Conservation (phyloP, 2,113 vertebrate species). For the Calcarius ornatus region DNA sequence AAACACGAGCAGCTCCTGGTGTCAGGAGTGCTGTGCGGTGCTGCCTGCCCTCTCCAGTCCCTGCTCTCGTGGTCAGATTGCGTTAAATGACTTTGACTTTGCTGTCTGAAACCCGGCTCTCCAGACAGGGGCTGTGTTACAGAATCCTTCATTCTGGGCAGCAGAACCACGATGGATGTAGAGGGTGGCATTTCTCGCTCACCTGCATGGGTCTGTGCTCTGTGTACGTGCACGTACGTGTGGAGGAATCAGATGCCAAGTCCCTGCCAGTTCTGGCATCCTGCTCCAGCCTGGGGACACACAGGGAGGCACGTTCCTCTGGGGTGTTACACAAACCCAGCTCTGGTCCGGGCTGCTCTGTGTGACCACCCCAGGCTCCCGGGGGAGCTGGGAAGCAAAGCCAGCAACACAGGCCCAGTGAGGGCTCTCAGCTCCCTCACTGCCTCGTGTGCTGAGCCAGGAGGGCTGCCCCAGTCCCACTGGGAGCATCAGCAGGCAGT, state of each 20-base stretch:
- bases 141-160: neutral
- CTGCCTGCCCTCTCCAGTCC: neutral
- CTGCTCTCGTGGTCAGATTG: neutral
- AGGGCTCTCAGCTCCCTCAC: neutral
- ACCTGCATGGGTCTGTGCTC: neutral
- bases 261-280: neutral
- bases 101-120: neutral
- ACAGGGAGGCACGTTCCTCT: neutral
- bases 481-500: neutral
- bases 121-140: neutral
- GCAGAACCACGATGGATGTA: rapidly evolving
- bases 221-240: rapidly evolving
- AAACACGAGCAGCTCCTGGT: neutral
- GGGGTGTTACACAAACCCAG: neutral
- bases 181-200: neutral
- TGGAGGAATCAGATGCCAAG: neutral
- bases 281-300: neutral
- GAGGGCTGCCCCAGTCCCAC: rapidly evolving
- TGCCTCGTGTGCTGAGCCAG: neutral
- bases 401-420: neutral
- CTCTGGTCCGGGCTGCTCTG: neutral
- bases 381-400: neutral
- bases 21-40: neutral
- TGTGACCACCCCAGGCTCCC: rapidly evolving
- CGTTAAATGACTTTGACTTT: neutral